Evolutionary conservation across 2,888 invertebrate species (phyloP).

Genomic region (Cremastobaeus sp.): DNA sequence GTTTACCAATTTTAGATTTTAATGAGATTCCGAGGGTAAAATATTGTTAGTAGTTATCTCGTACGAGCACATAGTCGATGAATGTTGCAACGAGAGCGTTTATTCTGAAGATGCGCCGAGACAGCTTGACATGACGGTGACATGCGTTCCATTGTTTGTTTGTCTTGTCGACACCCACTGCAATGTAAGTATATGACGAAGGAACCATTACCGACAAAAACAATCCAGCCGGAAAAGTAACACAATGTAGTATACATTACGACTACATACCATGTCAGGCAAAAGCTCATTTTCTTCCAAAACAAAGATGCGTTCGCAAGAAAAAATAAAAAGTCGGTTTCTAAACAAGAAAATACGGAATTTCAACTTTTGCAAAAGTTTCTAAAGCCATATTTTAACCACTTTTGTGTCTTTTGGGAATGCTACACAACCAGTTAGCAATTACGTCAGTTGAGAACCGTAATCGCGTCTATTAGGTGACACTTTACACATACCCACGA

Average conservation of each 20-base stretch:
- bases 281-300: too few relatives aligned
- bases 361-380: neutral
- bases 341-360: neutral
- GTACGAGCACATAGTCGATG: conserved; percentile 40
- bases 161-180: conserved; percentile 60
- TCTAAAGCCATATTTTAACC: too few relatives aligned
- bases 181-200: conserved; percentile 47
- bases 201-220: conserved; percentile 32
- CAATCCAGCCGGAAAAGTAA: conserved; percentile 25
- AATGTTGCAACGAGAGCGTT: conserved; percentile 55
- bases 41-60: conserved; percentile 37
- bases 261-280: conserved; percentile 9
- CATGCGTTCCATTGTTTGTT: conserved; percentile 72
- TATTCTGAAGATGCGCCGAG: conserved; percentile 61
- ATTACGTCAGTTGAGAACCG: conserved; percentile 20
- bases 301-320: too few relatives aligned
- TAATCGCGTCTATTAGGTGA: conserved; percentile 41
- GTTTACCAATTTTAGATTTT: conserved; percentile 16
- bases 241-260: conserved; percentile 21
- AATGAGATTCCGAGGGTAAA: conserved; percentile 12
- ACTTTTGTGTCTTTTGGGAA: neutral
- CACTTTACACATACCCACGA: conserved; percentile 26
- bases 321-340: too few relatives aligned
- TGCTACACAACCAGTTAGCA: neutral
- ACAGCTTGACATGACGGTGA: conserved; percentile 72